Evolutionary conservation across 2,113 vertebrate genomes (phyloP), one percentile per base, ranked within the genome.

Genomic region (Brachirus orientalis): DNA sequence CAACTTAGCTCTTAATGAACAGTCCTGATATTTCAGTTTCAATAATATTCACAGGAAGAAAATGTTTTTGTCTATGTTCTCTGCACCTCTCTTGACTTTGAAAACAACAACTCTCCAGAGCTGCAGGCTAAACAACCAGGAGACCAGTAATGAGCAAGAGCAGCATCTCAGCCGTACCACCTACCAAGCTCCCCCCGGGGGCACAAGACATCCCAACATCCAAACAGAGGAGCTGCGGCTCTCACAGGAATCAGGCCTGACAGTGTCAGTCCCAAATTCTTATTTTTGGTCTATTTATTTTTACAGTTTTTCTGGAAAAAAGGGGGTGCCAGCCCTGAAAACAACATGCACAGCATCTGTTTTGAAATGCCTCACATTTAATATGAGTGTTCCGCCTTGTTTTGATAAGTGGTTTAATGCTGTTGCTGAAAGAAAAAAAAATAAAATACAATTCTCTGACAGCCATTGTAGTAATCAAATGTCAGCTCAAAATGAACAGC

Each of bases 121-220:
- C 86, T 75, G 74, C 47, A 82, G 82, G 86, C 76, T 3, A 72
- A 18, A 45, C 54, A 58, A 18, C 60, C 73, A 81, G 47, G 9
- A 79, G 66, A 17, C 43, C 55, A 19, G 69, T 90, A 88, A 88
- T 74, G 80, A 90, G 81, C 64, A 59, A 72, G 56, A 72, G 75
- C 59, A 40, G 51, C 10, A 43, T 52, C 45, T 64, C 54, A 12
- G 43, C 53, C 6, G 14, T 51, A 63, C 69, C 82, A 72, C 82
- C 77, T 41, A 71, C 72, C 57, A 22, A 59, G 12, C 56, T 28
- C 64, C 71, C 72, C 8, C 4, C 12, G 28, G 45, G 70, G 77
- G 28, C 47, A 48, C 10, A 48, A 63, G 65, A 52, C 62, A 72
- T 54, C 63, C 72, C 16, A 3, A 16, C 18, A 20, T 62, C 52